phyloP scores from a whole-genome alignment of 2,888 invertebrate genomes.

The Ptychoptera albimana region DNA sequence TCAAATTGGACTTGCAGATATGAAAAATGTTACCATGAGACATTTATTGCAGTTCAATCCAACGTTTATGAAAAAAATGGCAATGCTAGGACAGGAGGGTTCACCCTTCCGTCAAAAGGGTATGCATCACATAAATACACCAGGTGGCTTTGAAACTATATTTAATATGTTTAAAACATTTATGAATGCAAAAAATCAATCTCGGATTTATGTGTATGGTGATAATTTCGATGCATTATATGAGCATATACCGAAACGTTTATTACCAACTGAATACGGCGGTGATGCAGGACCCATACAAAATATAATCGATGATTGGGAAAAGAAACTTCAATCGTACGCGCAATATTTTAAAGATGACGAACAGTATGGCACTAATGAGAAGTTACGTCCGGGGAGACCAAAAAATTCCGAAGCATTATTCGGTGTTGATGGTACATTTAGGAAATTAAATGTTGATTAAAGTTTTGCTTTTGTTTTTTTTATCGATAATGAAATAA shows the following conservation, averaged over 20 bases:
- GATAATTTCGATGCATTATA: slow-evolving; percentile 38
- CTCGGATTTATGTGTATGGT: slow-evolving; percentile 39
- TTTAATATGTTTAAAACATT: slow-evolving; percentile 43
- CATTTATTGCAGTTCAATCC: slow-evolving; percentile 42
- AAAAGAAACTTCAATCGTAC: slow-evolving; percentile 13
- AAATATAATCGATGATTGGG: slow-evolving; percentile 11
- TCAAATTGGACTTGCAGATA: slow-evolving; percentile 36
- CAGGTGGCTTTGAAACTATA: slow-evolving; percentile 39
- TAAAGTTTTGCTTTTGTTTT: neutral
- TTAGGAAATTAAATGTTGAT: slow-evolving; percentile 2
- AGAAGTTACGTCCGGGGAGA: slow-evolving; percentile 16
- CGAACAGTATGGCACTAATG: slow-evolving; percentile 17
- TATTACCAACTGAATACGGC: slow-evolving; percentile 47
- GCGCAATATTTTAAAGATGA: slow-evolving; percentile 18
- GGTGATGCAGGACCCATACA: slow-evolving; percentile 37
- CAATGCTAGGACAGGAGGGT: slow-evolving; percentile 37
- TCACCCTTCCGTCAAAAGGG: slow-evolving; percentile 42
- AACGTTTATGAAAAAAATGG: slow-evolving; percentile 38
- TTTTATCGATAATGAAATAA: no score
- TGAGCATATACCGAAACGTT: slow-evolving; percentile 38
- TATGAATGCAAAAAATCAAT: slow-evolving; percentile 42
- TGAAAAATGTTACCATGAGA: slow-evolving; percentile 34
- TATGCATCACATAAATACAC: slow-evolving; percentile 41
- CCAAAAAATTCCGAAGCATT: slow-evolving; percentile 14
- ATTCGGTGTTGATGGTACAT: slow-evolving; percentile 21